These are phyloP conservation scores for Anthonomus grandis DNA, from an alignment of 1,140 invertebrate genomes.

Conservation along the genomic window DNA sequence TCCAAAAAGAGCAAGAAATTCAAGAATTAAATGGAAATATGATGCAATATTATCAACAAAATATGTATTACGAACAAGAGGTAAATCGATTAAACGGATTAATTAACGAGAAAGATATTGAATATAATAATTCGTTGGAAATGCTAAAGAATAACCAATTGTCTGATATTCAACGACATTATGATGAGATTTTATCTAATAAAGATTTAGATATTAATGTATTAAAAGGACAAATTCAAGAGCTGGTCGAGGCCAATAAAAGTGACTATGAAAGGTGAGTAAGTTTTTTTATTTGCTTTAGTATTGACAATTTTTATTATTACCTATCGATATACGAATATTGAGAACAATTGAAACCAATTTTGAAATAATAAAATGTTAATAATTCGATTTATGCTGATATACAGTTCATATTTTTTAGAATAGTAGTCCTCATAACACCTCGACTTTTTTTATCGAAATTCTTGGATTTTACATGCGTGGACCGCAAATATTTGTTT, in stretches of 20 bases:
- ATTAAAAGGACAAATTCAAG: constrained; percentile 21
- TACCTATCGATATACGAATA: background rate
- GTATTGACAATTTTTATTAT: too few species aligned
- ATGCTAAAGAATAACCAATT: constrained; percentile 27
- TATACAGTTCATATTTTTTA: too few species aligned
- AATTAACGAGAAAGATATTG: constrained; percentile 29
- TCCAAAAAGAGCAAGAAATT: constrained; percentile 21
- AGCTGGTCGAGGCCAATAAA: constrained; percentile 23
- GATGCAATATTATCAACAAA: constrained; percentile 24
- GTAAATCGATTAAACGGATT: constrained; percentile 20
- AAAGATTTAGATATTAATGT: constrained; percentile 34
- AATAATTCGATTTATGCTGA: too few species aligned
- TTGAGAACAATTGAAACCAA: too few species aligned
- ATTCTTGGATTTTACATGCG: too few species aligned
- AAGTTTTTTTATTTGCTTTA: background rate
- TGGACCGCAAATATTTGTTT: too few species aligned
- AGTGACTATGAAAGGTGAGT: constrained; percentile 23
- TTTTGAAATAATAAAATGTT: too few species aligned
- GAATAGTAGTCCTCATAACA: too few species aligned
- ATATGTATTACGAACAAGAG: constrained; percentile 20
- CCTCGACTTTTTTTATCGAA: too few species aligned
- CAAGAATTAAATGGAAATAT: constrained; percentile 26
- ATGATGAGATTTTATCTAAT: constrained; percentile 33
- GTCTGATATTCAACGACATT: constrained; percentile 29
- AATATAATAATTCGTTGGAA: constrained; percentile 25